Evolutionary conservation across 1,140 invertebrate genomes (phyloP).

Genomic region (Drosophila bipectinata): DNA sequence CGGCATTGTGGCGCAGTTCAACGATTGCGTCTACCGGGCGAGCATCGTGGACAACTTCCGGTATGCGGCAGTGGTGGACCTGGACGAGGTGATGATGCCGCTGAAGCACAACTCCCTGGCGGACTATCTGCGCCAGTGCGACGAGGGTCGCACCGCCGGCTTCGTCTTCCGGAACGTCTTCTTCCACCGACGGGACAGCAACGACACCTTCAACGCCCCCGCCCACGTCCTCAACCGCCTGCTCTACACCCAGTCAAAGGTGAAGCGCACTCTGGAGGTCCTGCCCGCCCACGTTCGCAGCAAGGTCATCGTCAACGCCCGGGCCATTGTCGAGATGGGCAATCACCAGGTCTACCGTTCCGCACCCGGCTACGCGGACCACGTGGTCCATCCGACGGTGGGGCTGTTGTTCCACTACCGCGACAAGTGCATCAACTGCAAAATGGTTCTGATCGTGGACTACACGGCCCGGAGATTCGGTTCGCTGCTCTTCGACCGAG

Average conservation of each 20-base stretch:
- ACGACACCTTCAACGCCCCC: conserved; percentile 84
- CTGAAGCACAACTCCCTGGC: conserved; percentile 82
- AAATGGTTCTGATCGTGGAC: conserved; percentile 84
- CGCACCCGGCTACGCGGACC: conserved; percentile 63
- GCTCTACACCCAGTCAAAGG: conserved; percentile 85
- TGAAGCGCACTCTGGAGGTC: conserved; percentile 84
- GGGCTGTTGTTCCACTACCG: conserved; percentile 80
- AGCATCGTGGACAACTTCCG: conserved; percentile 81
- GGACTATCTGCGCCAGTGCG: conserved; percentile 79
- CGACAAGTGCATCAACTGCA: conserved; percentile 84
- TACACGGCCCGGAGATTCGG: conserved; percentile 83
- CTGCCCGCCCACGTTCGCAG: conserved; percentile 86
- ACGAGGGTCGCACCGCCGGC: conserved; percentile 78
- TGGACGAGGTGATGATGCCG: conserved; percentile 88
- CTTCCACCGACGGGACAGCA: conserved; percentile 86
- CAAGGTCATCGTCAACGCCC: conserved; percentile 87
- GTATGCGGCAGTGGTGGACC: conserved; percentile 86
- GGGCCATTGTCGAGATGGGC: conserved; percentile 86
- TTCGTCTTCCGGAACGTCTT: conserved; percentile 87
- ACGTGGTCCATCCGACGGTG: conserved; percentile 67
- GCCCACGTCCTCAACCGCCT: conserved; percentile 80
- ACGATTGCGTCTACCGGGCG: conserved; percentile 87
- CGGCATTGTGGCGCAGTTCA: conserved; percentile 87
- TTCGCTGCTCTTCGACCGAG: conserved; percentile 79
- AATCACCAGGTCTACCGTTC: conserved; percentile 87